phyloP scores from a whole-genome alignment of 1,140 invertebrate genomes.

The Physella acuta region DNA sequence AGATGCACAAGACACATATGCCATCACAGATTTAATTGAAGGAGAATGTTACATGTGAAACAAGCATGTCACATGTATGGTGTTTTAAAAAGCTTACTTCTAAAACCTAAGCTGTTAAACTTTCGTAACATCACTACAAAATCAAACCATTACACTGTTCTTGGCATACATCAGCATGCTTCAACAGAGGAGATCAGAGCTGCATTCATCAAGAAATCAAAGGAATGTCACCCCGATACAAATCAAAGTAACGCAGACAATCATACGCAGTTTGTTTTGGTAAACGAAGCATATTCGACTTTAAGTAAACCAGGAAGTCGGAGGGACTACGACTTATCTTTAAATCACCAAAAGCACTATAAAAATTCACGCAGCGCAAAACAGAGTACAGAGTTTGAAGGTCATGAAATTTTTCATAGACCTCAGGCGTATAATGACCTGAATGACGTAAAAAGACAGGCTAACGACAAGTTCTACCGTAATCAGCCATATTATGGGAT shows the following conservation, averaged over 20 bases:
- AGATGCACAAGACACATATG: no score
- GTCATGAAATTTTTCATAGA: no score
- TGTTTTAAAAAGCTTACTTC: no score
- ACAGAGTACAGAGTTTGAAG: no score
- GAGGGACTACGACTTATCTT: constrained; percentile 1
- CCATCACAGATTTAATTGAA: no score
- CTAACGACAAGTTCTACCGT: background rate
- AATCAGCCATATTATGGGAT: background rate
- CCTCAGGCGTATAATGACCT: no score
- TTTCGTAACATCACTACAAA: background rate
- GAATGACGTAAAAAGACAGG: no score
- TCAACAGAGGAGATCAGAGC: constrained; percentile 10
- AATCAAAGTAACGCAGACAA: constrained; percentile 15
- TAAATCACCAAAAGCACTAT: background rate
- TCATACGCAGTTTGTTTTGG: constrained; percentile 12
- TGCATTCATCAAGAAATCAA: constrained; percentile 16
- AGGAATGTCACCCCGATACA: constrained; percentile 20
- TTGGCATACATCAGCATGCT: background rate
- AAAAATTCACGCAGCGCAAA: no score
- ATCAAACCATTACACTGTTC: constrained; percentile 5
- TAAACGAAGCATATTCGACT: constrained; percentile 15
- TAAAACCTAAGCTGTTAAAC: background rate
- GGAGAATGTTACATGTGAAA: no score
- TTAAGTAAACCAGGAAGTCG: constrained; percentile 7
- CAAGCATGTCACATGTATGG: no score